Conservation (phyloP, 2,113 vertebrate species). For the Rissa tridactyla region DNA sequence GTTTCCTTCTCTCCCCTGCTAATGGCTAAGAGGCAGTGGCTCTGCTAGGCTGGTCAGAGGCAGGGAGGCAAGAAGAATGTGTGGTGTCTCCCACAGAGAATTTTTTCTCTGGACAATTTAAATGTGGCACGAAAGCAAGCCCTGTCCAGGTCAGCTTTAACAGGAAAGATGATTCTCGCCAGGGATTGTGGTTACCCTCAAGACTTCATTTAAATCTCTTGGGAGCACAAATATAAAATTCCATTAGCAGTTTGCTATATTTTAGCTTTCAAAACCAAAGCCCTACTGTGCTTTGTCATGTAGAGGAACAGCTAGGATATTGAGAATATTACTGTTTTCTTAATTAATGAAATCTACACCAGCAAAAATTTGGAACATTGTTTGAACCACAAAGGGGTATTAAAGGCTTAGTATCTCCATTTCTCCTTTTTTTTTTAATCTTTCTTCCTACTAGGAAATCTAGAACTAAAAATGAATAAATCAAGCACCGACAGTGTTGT, state of each 20-base stretch:
- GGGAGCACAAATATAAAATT: slow-evolving; percentile 24
- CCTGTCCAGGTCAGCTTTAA: slow-evolving; percentile 39
- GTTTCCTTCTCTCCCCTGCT: slow-evolving; percentile 14
- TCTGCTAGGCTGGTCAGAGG: background rate
- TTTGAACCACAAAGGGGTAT: background rate
- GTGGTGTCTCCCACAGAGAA: background rate
- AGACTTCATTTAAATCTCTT: background rate
- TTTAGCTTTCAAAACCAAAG: slow-evolving; percentile 28
- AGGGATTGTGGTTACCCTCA: slow-evolving; percentile 42
- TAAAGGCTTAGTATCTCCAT: background rate
- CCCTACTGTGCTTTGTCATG: background rate
- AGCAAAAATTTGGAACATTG: background rate
- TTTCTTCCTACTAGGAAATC: background rate
- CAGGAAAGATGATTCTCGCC: background rate
- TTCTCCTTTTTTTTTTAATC: background rate
- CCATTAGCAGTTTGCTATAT: background rate
- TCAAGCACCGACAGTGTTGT: background rate
- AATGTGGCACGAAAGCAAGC: background rate
- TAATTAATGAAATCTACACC: background rate
- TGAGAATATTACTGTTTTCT: background rate
- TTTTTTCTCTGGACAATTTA: slow-evolving; percentile 31
- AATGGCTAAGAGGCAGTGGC: background rate
- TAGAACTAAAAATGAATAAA: background rate
- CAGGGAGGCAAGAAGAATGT: slow-evolving; percentile 11
- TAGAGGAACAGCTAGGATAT: background rate